Evolutionary conservation across 2,113 vertebrate genomes (phyloP).

Genomic region (Malurus cyaneus): DNA sequence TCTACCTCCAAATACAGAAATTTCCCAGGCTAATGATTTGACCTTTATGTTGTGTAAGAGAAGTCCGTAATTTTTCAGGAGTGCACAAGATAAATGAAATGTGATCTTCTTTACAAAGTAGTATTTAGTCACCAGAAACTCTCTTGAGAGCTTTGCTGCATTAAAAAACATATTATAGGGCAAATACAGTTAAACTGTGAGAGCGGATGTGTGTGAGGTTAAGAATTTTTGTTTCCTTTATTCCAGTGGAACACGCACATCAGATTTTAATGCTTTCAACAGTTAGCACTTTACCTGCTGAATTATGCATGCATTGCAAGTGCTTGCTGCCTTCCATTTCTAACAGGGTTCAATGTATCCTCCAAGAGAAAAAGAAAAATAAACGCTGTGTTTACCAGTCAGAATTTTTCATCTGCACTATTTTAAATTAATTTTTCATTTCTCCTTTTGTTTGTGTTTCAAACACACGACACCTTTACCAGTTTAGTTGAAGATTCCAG

Average conservation of each 20-base stretch:
- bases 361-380: background rate
- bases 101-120: background rate
- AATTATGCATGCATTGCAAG: background rate
- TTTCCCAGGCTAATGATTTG: conserved; percentile 39
- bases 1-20: background rate
- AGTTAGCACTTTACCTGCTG: background rate
- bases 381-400: background rate
- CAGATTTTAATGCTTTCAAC: background rate
- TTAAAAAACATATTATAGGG: background rate
- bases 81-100: conserved; percentile 2
- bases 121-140: background rate
- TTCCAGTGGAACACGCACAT: background rate
- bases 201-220: background rate
- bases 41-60: conserved; percentile 18
- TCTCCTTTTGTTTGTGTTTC: background rate
- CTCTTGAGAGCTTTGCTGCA: background rate
- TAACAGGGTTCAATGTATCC: background rate
- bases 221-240: background rate
- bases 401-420: background rate
- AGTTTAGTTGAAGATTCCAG: background rate
- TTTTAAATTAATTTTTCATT: background rate
- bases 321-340: background rate
- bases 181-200: background rate
- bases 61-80: conserved; percentile 34
- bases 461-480: background rate